Conservation (phyloP, 2,888 invertebrate genomes). For the Eupithecia dodoneata region DNA sequence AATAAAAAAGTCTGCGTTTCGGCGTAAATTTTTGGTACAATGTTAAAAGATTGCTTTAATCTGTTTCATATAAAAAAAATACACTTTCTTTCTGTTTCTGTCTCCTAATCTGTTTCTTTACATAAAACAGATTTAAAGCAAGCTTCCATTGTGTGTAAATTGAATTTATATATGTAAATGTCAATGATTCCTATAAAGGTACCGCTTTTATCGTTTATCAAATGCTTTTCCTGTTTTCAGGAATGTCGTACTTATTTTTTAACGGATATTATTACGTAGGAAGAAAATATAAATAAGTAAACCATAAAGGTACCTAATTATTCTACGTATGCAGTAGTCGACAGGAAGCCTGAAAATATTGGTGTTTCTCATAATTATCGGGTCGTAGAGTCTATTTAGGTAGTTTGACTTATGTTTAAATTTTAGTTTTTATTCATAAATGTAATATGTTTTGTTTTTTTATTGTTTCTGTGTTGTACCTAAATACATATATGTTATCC, state of each 20-base stretch:
- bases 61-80: too few relatives aligned
- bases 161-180: too few relatives aligned
- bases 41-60: neutral
- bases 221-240: neutral
- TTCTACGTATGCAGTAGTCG: neutral
- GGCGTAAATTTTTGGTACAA: neutral
- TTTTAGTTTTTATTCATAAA: too few relatives aligned
- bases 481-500: too few relatives aligned
- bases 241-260: neutral
- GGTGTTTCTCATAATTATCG: neutral
- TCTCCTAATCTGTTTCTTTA: too few relatives aligned
- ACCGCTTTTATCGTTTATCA: neutral
- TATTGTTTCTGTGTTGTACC: too few relatives aligned
- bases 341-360: neutral
- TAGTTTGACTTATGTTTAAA: too few relatives aligned
- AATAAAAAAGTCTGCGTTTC: conserved; percentile 9
- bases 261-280: neutral
- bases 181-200: neutral
- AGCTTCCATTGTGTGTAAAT: too few relatives aligned
- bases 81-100: too few relatives aligned
- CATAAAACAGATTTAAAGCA: too few relatives aligned
- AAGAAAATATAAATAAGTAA: neutral
- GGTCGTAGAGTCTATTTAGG: neutral
- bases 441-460: too few relatives aligned
- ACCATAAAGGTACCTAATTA: neutral